Evolutionary conservation across 2,113 vertebrate species (phyloP).

Genomic region (Cricetomys ansorgei): DNA sequence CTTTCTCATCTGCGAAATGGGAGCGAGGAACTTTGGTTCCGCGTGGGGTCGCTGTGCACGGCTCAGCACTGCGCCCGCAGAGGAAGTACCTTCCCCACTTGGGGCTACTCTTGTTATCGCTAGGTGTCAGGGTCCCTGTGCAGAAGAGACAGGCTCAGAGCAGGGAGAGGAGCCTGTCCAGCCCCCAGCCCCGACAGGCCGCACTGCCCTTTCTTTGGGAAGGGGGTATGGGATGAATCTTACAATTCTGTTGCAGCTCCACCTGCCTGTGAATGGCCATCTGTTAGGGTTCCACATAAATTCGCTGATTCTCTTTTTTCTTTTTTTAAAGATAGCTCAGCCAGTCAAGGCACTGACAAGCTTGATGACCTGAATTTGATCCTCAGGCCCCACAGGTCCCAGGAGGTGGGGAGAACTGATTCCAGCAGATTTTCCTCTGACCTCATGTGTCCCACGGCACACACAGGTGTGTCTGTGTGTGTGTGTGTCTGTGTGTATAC

Average conservation of each 20-base stretch:
- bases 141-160: background rate
- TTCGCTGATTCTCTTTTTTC: conserved; percentile 19
- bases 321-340: background rate
- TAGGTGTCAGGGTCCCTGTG: background rate
- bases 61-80: background rate
- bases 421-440: too few relatives aligned
- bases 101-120: background rate
- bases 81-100: background rate
- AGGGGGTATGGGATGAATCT: background rate
- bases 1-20: conserved; percentile 23
- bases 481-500: background rate
- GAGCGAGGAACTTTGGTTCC: background rate
- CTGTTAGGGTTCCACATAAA: conserved; percentile 11
- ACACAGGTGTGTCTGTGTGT: background rate
- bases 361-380: background rate
- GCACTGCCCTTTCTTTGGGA: background rate
- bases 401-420: background rate
- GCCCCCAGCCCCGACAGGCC: background rate
- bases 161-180: background rate
- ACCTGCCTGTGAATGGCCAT: conserved; percentile 44
- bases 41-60: background rate
- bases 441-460: too few relatives aligned
- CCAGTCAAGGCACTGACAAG: background rate
- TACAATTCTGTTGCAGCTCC: background rate
- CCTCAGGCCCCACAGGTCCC: background rate